Conservation (phyloP, 2,888 invertebrate species). For the Tanytarsus gracilentus region DNA sequence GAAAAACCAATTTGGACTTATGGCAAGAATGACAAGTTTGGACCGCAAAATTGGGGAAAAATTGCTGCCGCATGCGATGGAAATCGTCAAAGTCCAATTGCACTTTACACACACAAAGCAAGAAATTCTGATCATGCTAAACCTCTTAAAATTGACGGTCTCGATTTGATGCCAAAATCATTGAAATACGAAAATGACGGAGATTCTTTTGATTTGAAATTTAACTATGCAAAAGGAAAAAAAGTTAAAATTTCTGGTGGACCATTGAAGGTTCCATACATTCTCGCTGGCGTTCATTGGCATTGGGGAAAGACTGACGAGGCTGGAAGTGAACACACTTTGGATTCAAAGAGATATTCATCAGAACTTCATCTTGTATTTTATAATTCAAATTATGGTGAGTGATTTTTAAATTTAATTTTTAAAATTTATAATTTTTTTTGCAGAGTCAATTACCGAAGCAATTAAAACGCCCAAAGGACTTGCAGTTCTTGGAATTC, state of each 20-base stretch:
- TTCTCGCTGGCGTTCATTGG: not conserved
- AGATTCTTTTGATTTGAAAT: not conserved
- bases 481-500: too few relatives aligned
- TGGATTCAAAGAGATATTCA: not conserved
- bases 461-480: too few relatives aligned
- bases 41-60: not conserved
- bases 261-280: not conserved
- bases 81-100: not conserved
- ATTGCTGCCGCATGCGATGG: not conserved
- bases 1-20: too few relatives aligned
- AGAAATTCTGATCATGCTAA: not conserved
- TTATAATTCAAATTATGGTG: too few relatives aligned
- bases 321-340: not conserved
- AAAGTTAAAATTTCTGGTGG: not conserved
- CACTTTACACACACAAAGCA: not conserved
- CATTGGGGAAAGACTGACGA: not conserved
- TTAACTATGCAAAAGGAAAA: not conserved
- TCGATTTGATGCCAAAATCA: not conserved
- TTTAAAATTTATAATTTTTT: too few relatives aligned
- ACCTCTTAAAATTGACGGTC: not conserved
- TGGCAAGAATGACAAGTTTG: too few relatives aligned
- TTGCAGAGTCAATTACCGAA: too few relatives aligned
- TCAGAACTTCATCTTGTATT: not conserved
- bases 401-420: too few relatives aligned
- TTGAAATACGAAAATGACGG: not conserved